Evolutionary conservation across 2,888 invertebrate species (phyloP).

Genomic region (Micropterix aruncella): DNA sequence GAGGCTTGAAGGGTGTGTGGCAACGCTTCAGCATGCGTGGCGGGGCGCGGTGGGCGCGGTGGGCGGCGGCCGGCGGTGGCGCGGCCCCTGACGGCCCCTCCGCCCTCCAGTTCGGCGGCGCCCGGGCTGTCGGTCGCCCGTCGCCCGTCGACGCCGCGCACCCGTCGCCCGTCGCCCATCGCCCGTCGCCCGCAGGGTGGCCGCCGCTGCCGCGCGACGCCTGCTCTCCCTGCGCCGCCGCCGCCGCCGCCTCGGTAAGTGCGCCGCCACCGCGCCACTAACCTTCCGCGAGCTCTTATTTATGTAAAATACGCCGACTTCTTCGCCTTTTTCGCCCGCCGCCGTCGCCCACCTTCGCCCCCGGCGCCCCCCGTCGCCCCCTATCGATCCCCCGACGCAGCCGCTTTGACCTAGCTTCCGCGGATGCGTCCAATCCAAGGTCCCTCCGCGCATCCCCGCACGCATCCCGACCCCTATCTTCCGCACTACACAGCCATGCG

Average conservation of each 20-base stretch:
- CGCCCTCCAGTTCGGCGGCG: slow-evolving; percentile 16
- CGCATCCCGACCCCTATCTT: too few relatives aligned
- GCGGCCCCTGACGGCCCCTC: slow-evolving; percentile 11
- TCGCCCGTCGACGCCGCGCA: slow-evolving; percentile 11
- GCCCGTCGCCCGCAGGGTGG: slow-evolving; percentile 13
- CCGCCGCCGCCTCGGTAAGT: slow-evolving; percentile 8
- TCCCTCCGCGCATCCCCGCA: too few relatives aligned
- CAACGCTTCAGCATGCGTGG: slow-evolving; percentile 8
- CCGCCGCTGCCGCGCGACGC: slow-evolving; percentile 11
- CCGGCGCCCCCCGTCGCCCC: slow-evolving; percentile 8
- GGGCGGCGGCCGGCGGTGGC: slow-evolving; percentile 17
- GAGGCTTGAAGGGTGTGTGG: too few relatives aligned
- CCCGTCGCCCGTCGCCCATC: slow-evolving; percentile 12
- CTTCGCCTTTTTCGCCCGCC: slow-evolving; percentile 7
- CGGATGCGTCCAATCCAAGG: too few relatives aligned
- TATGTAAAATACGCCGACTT: too few relatives aligned
- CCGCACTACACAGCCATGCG: too few relatives aligned
- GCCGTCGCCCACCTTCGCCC: slow-evolving; percentile 8
- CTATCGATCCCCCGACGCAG: slow-evolving; percentile 6
- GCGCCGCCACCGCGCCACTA: too few relatives aligned
- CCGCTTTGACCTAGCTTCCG: slow-evolving; percentile 10
- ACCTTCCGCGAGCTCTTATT: too few relatives aligned
- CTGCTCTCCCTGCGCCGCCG: slow-evolving; percentile 7
- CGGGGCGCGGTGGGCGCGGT: slow-evolving; percentile 10
- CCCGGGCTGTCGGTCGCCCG: slow-evolving; percentile 26